phyloP scores from a whole-genome alignment of 1,140 invertebrate genomes.

The Drosophila guanche region DNA sequence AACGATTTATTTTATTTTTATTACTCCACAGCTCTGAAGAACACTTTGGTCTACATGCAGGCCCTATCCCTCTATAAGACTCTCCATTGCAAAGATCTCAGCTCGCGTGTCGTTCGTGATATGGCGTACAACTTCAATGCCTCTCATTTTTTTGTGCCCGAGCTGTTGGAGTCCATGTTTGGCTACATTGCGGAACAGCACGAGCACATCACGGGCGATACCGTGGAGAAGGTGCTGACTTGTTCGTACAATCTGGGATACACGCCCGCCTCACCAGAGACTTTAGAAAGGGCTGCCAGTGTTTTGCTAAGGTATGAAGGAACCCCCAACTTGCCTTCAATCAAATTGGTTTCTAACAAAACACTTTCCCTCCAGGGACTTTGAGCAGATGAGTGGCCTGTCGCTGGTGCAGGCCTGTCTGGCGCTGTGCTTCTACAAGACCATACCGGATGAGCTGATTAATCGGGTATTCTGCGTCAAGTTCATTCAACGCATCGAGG shows the following conservation, averaged over 20 bases:
- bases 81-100: constrained; percentile 64
- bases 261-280: constrained; percentile 71
- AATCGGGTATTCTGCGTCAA: constrained; percentile 85
- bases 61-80: constrained; percentile 61
- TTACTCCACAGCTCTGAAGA: constrained; percentile 50
- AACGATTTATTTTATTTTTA: background rate
- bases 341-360: background rate
- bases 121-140: constrained; percentile 78
- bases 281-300: constrained; percentile 68
- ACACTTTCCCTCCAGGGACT: constrained; percentile 81
- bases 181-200: constrained; percentile 82
- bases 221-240: constrained; percentile 84
- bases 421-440: constrained; percentile 84
- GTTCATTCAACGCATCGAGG: constrained; percentile 85
- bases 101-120: constrained; percentile 83
- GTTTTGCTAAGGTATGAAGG: constrained; percentile 59
- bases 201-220: constrained; percentile 83
- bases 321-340: background rate
- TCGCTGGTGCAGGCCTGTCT: constrained; percentile 84
- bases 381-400: constrained; percentile 84
- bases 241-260: constrained; percentile 84
- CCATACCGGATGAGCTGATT: constrained; percentile 84
- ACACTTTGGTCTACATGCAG: constrained; percentile 55
- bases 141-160: constrained; percentile 80
- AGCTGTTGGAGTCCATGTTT: constrained; percentile 83